A percentile compares a stretch with the other conserved stretches of the same genome.
Evolutionary conservation across 1,140 invertebrate species (phyloP).

Genomic region (Lordiphosa stackelbergi): DNA sequence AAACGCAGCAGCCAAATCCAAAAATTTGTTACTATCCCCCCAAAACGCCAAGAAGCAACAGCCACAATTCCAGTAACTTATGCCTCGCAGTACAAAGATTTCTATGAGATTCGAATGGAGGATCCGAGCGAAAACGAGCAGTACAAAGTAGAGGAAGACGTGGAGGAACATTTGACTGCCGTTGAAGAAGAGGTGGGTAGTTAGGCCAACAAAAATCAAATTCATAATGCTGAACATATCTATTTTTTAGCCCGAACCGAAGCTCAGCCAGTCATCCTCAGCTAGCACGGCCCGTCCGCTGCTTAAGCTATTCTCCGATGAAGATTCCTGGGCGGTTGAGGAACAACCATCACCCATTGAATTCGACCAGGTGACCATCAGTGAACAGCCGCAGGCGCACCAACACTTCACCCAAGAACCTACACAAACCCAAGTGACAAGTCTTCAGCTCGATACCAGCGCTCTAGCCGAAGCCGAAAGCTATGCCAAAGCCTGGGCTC

Average conservation of each 20-base stretch:
- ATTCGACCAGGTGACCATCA: constrained; percentile 20
- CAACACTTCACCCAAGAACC: constrained; percentile 15
- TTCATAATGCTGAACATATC: background rate
- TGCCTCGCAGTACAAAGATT: constrained; percentile 15
- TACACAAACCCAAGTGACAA: constrained; percentile 1
- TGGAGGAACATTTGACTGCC: constrained; percentile 14
- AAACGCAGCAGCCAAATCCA: background rate
- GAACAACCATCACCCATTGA: constrained; percentile 36
- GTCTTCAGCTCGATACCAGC: constrained; percentile 29
- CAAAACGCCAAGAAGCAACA: background rate
- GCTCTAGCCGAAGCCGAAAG: constrained; percentile 55
- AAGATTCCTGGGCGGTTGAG: constrained; percentile 33
- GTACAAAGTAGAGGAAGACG: constrained; percentile 22
- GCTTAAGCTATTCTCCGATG: constrained; percentile 53
- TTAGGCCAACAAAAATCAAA: no score
- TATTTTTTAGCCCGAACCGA: background rate
- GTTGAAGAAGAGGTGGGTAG: constrained; percentile 1
- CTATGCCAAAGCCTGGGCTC: constrained; percentile 58
- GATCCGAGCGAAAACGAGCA: background rate
- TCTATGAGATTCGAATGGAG: constrained; percentile 10
- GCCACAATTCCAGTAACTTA: background rate
- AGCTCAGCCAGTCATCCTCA: background rate
- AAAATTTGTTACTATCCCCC: background rate
- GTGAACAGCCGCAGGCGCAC: constrained; percentile 7
- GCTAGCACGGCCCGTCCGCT: constrained; percentile 25